Percentiles rank a stretch among this genome's conserved stretches.
phyloP scores from a whole-genome alignment of 2,113 vertebrate species.

The Corythoichthys intestinalis region DNA sequence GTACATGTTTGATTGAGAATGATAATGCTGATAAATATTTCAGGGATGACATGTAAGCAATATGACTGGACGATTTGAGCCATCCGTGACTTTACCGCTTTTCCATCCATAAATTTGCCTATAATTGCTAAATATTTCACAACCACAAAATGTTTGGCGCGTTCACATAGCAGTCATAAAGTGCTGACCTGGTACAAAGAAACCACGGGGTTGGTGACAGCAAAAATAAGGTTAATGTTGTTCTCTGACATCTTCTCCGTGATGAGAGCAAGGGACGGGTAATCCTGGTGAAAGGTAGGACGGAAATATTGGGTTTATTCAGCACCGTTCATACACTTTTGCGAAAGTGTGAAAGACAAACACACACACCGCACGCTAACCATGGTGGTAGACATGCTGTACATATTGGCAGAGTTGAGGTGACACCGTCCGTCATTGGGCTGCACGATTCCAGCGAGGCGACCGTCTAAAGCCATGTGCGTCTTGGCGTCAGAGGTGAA shows the following conservation, averaged over 20 bases:
- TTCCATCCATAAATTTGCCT: neutral
- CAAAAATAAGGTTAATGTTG: slow-evolving; percentile 98
- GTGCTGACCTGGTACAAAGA: slow-evolving; percentile 86
- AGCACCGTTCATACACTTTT: neutral
- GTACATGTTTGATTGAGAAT: neutral
- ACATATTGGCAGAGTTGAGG: slow-evolving; percentile 80
- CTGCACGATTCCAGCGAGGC: slow-evolving; percentile 87
- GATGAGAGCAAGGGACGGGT: slow-evolving; percentile 92
- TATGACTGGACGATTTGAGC: neutral
- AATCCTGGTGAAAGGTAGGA: slow-evolving; percentile 76
- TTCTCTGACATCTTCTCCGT: slow-evolving; percentile 96
- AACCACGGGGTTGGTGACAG: slow-evolving; percentile 82
- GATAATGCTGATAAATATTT: neutral
- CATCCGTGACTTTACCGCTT: neutral
- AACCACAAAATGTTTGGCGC: neutral
- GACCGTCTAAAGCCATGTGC: slow-evolving; percentile 90
- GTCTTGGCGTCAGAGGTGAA: slow-evolving; percentile 97
- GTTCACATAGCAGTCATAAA: neutral
- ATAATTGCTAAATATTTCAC: neutral
- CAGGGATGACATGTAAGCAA: neutral
- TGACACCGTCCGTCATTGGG: slow-evolving; percentile 93
- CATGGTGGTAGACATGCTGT: slow-evolving; percentile 86
- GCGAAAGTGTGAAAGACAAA: neutral
- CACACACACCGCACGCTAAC: slow-evolving; percentile 65
- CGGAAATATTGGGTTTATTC: neutral